Evolutionary conservation across 2,797 vertebrate genomes (phyloP), one percentile per base, ranked within the genome.

Genomic region (Chelon labrosus): DNA sequence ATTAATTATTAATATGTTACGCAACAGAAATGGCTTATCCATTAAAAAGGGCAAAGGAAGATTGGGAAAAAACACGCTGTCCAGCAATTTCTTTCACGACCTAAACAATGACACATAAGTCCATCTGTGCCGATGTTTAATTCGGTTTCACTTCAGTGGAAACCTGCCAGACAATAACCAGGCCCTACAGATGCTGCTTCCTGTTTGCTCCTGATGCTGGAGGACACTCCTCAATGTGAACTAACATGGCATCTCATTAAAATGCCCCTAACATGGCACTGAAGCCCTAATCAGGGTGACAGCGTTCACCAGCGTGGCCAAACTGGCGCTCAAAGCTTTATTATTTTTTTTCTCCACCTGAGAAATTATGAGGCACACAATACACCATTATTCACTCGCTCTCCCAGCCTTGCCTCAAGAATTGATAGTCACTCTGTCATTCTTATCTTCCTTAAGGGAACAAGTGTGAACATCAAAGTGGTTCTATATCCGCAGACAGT

Each of bases 171-270:
- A 84, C 72, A 80, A 85, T 79, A 74, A 68, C 50, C 73, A 67
- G 66, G 53, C 42, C 59, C 12, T 54, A 79, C 76, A 78, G 46
- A 66, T 25, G 61, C 74, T 56, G 67, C 65, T 82, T 89, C 75
- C 79, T 79, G 88, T 83, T 80, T 83, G 65, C 73, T 69, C 56
- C 77, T 63, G 72, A 65, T 60, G 77, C 85, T 69, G 46, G 76
- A 86, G 77, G 80, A 84, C 62, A 59, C 78, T 71, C 70, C 64
- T 73, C 77, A 75, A 49, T 14, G 31, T 77, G 71, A 84, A 17
- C 78, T 69, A 85, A 87, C 82, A 77, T 59, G 60, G 80, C 82
- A 79, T 77, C 73, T 83, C 74, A 82, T 88, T 85, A 82, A 85
- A 79, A 82, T 46, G 58, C 60, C 49, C 58, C 80, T 54, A 52